phyloP scores from a whole-genome alignment of 2,888 invertebrate genomes.

The Scrobipalpa costella region DNA sequence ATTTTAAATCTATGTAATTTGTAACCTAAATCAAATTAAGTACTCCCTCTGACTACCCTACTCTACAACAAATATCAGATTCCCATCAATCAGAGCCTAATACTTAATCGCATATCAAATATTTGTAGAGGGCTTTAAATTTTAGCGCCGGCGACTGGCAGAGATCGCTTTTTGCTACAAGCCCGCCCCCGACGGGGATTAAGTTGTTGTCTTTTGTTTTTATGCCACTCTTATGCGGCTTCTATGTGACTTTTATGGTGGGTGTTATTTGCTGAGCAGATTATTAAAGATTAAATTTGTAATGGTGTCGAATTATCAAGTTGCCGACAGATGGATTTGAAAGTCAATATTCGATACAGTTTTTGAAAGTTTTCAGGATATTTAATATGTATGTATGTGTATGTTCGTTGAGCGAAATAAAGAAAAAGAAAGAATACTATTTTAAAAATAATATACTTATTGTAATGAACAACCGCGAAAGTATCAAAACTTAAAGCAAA shows the following conservation, averaged over 20 bases:
- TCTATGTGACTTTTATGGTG: conserved; percentile 13
- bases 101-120: conserved; percentile 73
- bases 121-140: conserved; percentile 65
- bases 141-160: conserved; percentile 57
- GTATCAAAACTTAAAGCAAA: too few species aligned
- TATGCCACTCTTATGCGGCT: conserved; percentile 27
- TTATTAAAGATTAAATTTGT: conserved; percentile 28
- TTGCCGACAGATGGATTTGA: not conserved
- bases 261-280: conserved; percentile 30
- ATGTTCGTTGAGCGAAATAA: too few species aligned
- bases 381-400: too few species aligned
- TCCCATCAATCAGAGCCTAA: conserved; percentile 67
- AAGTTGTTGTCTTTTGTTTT: conserved; percentile 33
- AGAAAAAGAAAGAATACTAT: too few species aligned
- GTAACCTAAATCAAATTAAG: too few species aligned
- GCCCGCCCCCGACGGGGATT: conserved; percentile 29
- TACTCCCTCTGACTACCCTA: conserved; percentile 33
- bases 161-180: conserved; percentile 41
- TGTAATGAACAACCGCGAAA: too few species aligned
- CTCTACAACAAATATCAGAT: conserved; percentile 54
- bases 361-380: not conserved
- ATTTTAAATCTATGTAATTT: too few species aligned
- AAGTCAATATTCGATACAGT: not conserved
- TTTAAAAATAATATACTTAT: too few species aligned
- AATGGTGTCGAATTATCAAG: conserved; percentile 25